Evolutionary conservation across 1,140 invertebrate genomes (phyloP).

Genomic region (Sminthurinus signatus): DNA sequence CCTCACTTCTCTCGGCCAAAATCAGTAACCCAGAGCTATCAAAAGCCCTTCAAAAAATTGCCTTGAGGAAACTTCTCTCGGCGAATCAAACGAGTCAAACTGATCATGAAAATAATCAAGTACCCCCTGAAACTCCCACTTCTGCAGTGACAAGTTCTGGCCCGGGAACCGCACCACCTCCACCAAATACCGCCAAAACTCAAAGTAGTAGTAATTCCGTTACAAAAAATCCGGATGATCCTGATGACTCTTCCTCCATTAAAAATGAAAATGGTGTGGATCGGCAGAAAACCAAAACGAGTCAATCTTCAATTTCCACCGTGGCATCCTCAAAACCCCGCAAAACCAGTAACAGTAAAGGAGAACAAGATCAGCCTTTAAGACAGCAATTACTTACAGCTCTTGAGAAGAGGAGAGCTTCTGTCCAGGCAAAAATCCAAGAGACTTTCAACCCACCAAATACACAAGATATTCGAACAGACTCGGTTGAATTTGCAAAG

Average conservation of each 20-base stretch:
- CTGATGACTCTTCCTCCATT: too few species aligned
- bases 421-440: background rate
- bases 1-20: background rate
- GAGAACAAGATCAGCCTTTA: background rate
- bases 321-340: background rate
- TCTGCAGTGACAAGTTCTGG: too few species aligned
- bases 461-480: background rate
- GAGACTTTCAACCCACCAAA: background rate
- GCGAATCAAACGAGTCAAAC: too few species aligned
- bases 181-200: too few species aligned
- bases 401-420: background rate
- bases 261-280: too few species aligned
- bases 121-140: too few species aligned
- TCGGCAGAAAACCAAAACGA: too few species aligned
- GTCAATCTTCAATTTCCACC: background rate
- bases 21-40: background rate
- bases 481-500: slow-evolving; percentile 12
- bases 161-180: too few species aligned
- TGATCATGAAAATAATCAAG: too few species aligned
- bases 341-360: background rate
- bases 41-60: background rate
- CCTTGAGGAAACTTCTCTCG: background rate
- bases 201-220: too few species aligned
- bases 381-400: background rate
- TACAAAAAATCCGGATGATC: too few species aligned